Base-by-base conservation (phyloP, 2,888 invertebrate species). In the Keiferia lycopersicella region DNA sequence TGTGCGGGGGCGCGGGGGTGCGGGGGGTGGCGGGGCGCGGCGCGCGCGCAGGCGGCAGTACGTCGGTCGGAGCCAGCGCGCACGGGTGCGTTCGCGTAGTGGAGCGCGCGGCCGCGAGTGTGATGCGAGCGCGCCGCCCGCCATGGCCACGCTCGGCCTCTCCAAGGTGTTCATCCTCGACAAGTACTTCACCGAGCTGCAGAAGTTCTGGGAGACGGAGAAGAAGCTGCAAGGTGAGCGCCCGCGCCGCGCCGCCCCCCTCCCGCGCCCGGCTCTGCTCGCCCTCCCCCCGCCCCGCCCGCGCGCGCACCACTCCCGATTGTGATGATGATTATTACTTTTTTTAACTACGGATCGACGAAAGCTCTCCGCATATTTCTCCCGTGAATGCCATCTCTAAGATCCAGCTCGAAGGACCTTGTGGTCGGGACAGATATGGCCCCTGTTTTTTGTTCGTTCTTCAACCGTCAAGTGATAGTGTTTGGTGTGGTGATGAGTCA, bases 141-240 rank as follows among this genome's bases (percentile, higher is more conserved):
- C 85, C 92, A 98, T 98, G 98, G 97, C 98, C 94, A 97, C 97
- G 91, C 94, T 98, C 93, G 98, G 98, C 93, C 96, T 98, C 81
- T 97, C 97, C 87, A 98, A 98, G 94, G 98, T 98, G 91, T 98
- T 98, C 94, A 98, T 98, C 89, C 95, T 98, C 94, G 98, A 98
- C 95, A 98, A 98, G 92, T 98, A 98, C 92, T 98, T 98, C 93
- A 97, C 97, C 75, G 98, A 98, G 93, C 94, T 98, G 90, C 97
- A 97, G 89, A 98, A 98, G 93, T 97, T 98, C 93, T 97, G 98
- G 97, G 97, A 98, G 92, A 97, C 97, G 69, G 98, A 98, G 92
- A 97, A 98, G 93, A 97, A 97, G 92, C 93, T 97, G 83, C 96
- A 97, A 95, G 98, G 98, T 98, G 95, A 94, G 94, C 79, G 74